A percentile compares a stretch with the other conserved stretches of the same genome.
Evolutionary conservation across 2,888 invertebrate species (phyloP).

Genomic region (Xestia xanthographa): DNA sequence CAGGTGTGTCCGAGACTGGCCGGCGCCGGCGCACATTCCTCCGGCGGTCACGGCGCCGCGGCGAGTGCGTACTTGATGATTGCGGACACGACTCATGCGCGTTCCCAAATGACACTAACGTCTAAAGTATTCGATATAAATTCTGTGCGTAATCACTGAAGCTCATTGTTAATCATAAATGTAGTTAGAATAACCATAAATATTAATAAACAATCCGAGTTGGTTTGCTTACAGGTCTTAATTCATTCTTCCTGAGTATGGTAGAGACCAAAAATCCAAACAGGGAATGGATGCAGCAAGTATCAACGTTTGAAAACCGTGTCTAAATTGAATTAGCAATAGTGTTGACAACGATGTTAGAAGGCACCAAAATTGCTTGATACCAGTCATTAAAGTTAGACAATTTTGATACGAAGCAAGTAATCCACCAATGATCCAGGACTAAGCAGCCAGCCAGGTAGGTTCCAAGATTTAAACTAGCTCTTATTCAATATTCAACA

Average conservation of each 20-base stretch:
- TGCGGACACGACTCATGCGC: conserved; percentile 63
- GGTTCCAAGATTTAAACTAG: neutral
- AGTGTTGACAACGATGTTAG: neutral
- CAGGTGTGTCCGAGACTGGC: conserved; percentile 92
- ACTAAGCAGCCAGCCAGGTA: neutral
- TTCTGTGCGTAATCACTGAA: conserved; percentile 46
- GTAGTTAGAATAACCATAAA: conserved; percentile 26
- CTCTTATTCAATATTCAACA: neutral
- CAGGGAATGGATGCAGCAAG: neutral
- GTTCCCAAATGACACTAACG: conserved; percentile 54
- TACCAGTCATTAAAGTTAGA: neutral
- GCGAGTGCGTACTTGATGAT: conserved; percentile 72
- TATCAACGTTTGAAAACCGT: neutral
- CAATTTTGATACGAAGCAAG: neutral
- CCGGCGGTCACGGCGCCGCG: conserved; percentile 82
- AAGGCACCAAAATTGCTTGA: neutral
- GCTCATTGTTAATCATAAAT: conserved; percentile 40
- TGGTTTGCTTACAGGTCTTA: neutral
- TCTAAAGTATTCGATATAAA: conserved; percentile 59
- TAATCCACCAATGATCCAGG: neutral
- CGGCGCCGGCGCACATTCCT: conserved; percentile 92
- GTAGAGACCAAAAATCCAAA: neutral
- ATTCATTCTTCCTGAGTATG: neutral
- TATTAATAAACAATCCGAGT: conserved; percentile 27
- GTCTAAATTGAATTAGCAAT: neutral